Percentiles rank a stretch among this genome's conserved stretches.
phyloP scores from a whole-genome alignment of 2,888 invertebrate genomes.

The Thera obeliscata region DNA sequence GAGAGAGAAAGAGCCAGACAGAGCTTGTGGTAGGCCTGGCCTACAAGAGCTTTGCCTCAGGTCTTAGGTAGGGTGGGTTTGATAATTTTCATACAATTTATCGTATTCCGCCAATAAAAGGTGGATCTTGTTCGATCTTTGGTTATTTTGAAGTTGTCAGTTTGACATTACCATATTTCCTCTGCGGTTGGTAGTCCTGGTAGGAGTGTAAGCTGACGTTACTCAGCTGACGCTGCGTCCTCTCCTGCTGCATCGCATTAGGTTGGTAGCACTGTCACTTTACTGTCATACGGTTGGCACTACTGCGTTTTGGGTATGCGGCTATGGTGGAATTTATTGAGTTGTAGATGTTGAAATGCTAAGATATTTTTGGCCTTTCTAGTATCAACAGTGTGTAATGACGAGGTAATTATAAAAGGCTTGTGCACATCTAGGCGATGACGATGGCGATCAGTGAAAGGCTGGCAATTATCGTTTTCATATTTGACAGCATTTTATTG shows the following conservation, averaged over 20 bases:
- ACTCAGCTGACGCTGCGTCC: slow-evolving; percentile 77
- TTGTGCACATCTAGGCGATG: too few species aligned
- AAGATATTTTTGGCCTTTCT: slow-evolving; percentile 6
- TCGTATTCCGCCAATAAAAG: too few species aligned
- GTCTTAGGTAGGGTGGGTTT: too few species aligned
- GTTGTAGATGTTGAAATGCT: neutral
- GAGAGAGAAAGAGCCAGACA: too few species aligned
- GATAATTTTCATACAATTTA: too few species aligned
- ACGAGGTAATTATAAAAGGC: too few species aligned
- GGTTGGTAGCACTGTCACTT: slow-evolving; percentile 44
- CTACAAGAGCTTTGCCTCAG: too few species aligned
- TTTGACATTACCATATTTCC: slow-evolving; percentile 71
- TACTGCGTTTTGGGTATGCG: slow-evolving; percentile 3
- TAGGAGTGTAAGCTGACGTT: slow-evolving; percentile 78
- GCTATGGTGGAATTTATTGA: neutral
- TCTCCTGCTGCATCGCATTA: slow-evolving; percentile 48
- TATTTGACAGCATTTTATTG: too few species aligned
- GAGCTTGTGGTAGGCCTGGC: too few species aligned
- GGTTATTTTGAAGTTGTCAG: neutral
- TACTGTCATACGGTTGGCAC: slow-evolving; percentile 14
- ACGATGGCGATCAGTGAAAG: too few species aligned
- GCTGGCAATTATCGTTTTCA: too few species aligned
- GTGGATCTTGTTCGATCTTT: too few species aligned
- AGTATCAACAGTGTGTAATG: neutral
- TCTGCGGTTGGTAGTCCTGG: slow-evolving; percentile 77